Evolutionary conservation across 2,888 invertebrate species (phyloP).

Genomic region (Ctena decussata): DNA sequence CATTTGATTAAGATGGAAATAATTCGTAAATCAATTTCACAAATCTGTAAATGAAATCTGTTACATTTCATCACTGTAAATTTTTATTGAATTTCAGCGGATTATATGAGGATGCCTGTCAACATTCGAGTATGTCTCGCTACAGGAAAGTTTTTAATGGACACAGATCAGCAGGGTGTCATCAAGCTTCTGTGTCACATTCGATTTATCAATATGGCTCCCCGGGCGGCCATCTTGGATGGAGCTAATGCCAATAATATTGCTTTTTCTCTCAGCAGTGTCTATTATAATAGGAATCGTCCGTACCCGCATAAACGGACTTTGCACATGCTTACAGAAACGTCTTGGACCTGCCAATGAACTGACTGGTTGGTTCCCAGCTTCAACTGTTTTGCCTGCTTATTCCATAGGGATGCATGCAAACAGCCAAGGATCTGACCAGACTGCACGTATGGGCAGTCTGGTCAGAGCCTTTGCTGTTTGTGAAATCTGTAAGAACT

Average conservation of each 20-base stretch:
- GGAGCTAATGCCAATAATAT: not conserved
- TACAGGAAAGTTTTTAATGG: not conserved
- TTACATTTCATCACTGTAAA: not conserved
- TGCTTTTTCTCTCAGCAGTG: not conserved
- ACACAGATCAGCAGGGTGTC: slow-evolving; percentile 1
- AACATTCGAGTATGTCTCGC: not conserved
- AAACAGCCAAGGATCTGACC: no score
- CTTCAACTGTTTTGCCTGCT: no score
- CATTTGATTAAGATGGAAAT: not conserved
- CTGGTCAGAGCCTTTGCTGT: no score
- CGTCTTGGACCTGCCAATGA: no score
- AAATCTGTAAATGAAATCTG: slow-evolving; percentile 6
- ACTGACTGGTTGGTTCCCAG: no score
- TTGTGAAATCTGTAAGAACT: no score
- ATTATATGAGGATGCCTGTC: not conserved
- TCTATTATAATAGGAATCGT: no score
- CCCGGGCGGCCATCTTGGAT: not conserved
- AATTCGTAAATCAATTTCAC: not conserved
- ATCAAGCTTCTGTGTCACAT: not conserved
- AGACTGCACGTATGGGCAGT: no score
- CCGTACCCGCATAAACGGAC: no score
- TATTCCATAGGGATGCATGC: no score
- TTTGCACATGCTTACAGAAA: no score
- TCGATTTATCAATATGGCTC: slow-evolving; percentile 9
- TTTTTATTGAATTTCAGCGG: not conserved